A percentile compares a stretch with the other conserved stretches of the same genome.
phyloP scores from a whole-genome alignment of 1,140 invertebrate species.

The Drosophila pandora region DNA sequence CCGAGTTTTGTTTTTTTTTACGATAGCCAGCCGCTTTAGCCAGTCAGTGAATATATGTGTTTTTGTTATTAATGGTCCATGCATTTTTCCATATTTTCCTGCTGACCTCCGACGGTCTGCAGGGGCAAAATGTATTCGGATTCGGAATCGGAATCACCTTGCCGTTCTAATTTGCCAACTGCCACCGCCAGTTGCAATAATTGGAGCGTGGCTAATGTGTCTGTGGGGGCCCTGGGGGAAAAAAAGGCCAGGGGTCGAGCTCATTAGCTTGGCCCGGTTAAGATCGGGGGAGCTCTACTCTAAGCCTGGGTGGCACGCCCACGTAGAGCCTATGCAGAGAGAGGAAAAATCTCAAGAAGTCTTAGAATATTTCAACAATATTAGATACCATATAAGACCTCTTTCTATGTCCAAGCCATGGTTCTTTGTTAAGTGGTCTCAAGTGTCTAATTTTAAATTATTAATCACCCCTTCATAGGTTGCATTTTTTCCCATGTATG shows the following conservation, averaged over 20 bases:
- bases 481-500: constrained; percentile 8
- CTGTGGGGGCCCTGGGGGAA: constrained; percentile 8
- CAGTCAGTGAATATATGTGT: constrained; percentile 34
- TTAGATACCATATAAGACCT: too few relatives aligned
- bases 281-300: constrained; percentile 11
- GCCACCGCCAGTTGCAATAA: constrained; percentile 55
- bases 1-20: constrained; percentile 35
- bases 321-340: background rate
- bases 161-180: constrained; percentile 78
- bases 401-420: background rate
- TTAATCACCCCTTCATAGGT: background rate
- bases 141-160: constrained; percentile 59
- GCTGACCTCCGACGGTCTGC: constrained; percentile 71
- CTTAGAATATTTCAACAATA: background rate
- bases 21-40: constrained; percentile 26
- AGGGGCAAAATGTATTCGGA: constrained; percentile 13
- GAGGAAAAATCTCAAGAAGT: background rate
- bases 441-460: background rate
- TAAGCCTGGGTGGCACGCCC: constrained; percentile 33
- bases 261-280: constrained; percentile 47
- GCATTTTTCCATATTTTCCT: constrained; percentile 80
- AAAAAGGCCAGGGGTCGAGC: constrained; percentile 66
- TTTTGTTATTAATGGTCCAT: constrained; percentile 60
- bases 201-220: constrained; percentile 65
- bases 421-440: background rate